Conservation (phyloP, 2,797 vertebrate genomes). For the Leptoclinus maculatus region DNA sequence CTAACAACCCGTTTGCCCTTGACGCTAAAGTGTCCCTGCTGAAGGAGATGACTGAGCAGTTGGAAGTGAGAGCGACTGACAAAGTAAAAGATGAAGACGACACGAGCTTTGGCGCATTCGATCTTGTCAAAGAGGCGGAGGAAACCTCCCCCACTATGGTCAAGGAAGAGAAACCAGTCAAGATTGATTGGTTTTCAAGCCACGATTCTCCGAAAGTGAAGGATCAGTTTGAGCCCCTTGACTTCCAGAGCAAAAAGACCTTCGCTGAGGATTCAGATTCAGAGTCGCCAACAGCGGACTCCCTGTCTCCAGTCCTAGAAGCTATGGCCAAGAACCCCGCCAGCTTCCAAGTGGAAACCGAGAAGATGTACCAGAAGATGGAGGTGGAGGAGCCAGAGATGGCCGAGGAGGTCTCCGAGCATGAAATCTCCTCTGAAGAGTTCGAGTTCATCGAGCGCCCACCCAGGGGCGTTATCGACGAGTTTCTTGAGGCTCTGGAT, state of each 20-base stretch:
- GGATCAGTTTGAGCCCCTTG: slow-evolving; percentile 75
- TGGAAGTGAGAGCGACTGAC: slow-evolving; percentile 76
- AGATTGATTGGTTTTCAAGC: slow-evolving; percentile 78
- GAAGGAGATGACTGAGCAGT: slow-evolving; percentile 81
- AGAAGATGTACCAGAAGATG: slow-evolving; percentile 64
- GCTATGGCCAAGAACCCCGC: slow-evolving; percentile 83
- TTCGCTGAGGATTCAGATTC: slow-evolving; percentile 80
- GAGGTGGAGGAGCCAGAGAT: slow-evolving; percentile 76
- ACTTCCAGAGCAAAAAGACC: slow-evolving; percentile 71
- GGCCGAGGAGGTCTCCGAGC: slow-evolving; percentile 81
- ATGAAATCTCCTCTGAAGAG: slow-evolving; percentile 85
- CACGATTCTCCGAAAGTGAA: slow-evolving; percentile 65
- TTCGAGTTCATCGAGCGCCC: slow-evolving; percentile 87
- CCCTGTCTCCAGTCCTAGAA: slow-evolving; percentile 84
- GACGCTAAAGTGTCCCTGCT: slow-evolving; percentile 86
- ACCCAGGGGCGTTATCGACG: slow-evolving; percentile 80
- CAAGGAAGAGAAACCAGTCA: slow-evolving; percentile 73
- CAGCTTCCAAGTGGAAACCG: slow-evolving; percentile 79
- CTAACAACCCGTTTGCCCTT: slow-evolving; percentile 87
- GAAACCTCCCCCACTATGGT: slow-evolving; percentile 51
- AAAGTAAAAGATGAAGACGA: slow-evolving; percentile 74
- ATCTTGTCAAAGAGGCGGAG: slow-evolving; percentile 92
- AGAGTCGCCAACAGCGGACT: slow-evolving; percentile 84
- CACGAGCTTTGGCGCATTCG: slow-evolving; percentile 89
- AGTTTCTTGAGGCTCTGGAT: slow-evolving; percentile 84